Percentiles rank a stretch among this genome's conserved stretches.
Conservation (phyloP, 2,797 vertebrate species). For the Balearica regulorum region DNA sequence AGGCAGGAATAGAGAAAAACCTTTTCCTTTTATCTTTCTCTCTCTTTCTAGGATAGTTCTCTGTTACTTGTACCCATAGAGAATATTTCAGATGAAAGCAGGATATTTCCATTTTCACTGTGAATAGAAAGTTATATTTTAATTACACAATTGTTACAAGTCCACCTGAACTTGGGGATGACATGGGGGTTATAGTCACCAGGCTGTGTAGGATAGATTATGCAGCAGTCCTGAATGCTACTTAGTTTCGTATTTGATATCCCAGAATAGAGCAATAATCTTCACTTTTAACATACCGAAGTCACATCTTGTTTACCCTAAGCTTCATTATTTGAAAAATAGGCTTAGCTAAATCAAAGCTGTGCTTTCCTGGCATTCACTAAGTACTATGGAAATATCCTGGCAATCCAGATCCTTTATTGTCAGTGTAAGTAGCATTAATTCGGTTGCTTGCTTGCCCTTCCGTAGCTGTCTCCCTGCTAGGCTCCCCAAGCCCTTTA, state of each 20-base stretch:
- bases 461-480: not conserved
- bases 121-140: not conserved
- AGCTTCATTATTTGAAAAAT: conserved; percentile 13
- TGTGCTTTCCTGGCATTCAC: not conserved
- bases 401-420: not conserved
- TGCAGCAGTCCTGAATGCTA: not conserved
- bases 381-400: not conserved
- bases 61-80: not conserved
- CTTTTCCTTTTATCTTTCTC: not conserved
- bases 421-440: not conserved
- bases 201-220: not conserved
- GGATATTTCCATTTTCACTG: not conserved
- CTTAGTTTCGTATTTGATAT: not conserved
- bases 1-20: not conserved
- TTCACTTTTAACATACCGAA: not conserved
- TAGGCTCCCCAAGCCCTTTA: not conserved
- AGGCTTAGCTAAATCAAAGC: conserved; percentile 22
- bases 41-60: not conserved
- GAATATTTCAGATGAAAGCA: not conserved
- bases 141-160: not conserved
- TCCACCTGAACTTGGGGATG: not conserved
- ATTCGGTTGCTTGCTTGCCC: not conserved
- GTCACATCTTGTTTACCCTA: not conserved
- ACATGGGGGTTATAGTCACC: not conserved
- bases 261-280: not conserved